Conservation (phyloP, 2,797 vertebrate species). For the Fratercula arctica region DNA sequence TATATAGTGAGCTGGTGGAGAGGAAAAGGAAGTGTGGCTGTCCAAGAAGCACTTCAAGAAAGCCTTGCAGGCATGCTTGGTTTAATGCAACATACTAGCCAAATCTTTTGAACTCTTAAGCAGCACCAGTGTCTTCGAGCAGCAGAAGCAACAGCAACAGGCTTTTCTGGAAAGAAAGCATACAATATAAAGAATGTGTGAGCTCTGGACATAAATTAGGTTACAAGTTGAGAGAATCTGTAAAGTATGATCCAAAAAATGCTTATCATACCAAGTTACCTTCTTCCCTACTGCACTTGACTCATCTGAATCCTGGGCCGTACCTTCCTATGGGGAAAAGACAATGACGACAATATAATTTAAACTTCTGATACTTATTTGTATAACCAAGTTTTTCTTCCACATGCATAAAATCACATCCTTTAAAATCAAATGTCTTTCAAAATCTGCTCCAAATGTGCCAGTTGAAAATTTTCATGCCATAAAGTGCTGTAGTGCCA, state of each 20-base stretch:
- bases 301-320: not conserved
- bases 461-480: not conserved
- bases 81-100: not conserved
- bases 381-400: not conserved
- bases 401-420: not conserved
- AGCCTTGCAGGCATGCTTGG: not conserved
- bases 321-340: not conserved
- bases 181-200: not conserved
- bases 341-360: not conserved
- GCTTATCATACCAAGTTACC: not conserved
- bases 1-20: not conserved
- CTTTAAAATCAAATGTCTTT: not conserved
- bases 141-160: not conserved
- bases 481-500: not conserved
- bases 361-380: not conserved
- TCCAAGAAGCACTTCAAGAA: slow-evolving; percentile 36
- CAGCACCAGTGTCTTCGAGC: not conserved
- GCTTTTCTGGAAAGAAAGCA: not conserved
- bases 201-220: not conserved
- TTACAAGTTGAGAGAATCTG: not conserved
- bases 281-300: not conserved
- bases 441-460: not conserved
- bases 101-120: slow-evolving; percentile 5
- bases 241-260: not conserved
- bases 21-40: slow-evolving; percentile 39